These are phyloP conservation scores for Villa cingulata DNA, from an alignment of 2,888 invertebrate species.

Conservation along the genomic window DNA sequence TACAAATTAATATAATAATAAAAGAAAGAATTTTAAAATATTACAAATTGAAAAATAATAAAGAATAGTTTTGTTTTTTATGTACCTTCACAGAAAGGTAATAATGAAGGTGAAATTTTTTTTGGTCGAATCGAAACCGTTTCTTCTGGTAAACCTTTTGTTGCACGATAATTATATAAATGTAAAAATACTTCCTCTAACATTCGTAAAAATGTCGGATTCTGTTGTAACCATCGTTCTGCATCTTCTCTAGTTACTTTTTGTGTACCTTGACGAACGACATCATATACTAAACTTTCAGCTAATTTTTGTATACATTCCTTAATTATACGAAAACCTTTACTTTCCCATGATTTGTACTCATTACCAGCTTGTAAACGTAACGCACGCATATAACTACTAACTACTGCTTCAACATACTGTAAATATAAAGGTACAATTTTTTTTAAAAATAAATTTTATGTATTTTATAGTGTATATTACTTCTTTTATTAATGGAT, in stretches of 20 bases:
- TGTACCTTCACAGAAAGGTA: conserved; percentile 24
- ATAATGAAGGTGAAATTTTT: conserved; percentile 18
- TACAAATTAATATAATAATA: conserved; percentile 18
- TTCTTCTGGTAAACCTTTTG: conserved; percentile 14
- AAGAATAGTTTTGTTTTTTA: not conserved
- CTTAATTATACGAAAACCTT: conserved; percentile 44
- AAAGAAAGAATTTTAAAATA: not conserved
- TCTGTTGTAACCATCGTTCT: conserved; percentile 36
- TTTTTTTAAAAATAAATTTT: not conserved
- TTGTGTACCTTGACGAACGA: conserved; percentile 25
- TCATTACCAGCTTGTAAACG: conserved; percentile 42
- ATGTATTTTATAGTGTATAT: conserved; percentile 3
- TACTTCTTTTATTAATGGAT: conserved; percentile 50
- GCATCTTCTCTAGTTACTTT: conserved; percentile 24
- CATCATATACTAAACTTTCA: conserved; percentile 40
- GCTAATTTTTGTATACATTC: conserved; percentile 44
- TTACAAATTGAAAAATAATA: not conserved
- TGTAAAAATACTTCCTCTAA: conserved; percentile 42
- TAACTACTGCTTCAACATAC: conserved; percentile 63
- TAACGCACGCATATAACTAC: conserved; percentile 57
- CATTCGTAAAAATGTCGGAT: conserved; percentile 40
- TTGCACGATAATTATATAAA: conserved; percentile 36
- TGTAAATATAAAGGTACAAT: conserved; percentile 19
- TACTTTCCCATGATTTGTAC: conserved; percentile 45
- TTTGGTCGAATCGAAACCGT: conserved; percentile 12